Evolutionary conservation across 53 echinoderm and acorn worm genomes (phyloP).

Genomic region (Apostichopus leukothele): DNA sequence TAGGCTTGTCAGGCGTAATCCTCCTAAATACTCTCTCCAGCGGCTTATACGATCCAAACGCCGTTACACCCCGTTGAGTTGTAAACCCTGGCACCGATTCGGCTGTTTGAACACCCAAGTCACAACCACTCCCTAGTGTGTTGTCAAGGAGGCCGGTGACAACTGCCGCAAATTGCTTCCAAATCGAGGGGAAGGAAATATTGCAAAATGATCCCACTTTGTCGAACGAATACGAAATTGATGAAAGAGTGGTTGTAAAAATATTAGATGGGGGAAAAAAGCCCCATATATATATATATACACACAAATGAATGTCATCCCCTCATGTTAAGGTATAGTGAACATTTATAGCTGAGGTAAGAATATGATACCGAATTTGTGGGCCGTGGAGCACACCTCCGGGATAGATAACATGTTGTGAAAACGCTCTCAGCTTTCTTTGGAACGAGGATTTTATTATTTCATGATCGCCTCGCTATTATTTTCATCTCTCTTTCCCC

Average conservation of each 20-base stretch:
- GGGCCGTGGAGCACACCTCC: slow-evolving; percentile 26
- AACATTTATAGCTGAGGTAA: slow-evolving; percentile 17
- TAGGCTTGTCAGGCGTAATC: slow-evolving; percentile 39
- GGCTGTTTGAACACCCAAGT: slow-evolving; percentile 42
- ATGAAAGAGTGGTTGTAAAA: slow-evolving; percentile 40
- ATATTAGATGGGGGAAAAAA: too few species aligned
- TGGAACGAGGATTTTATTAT: neutral
- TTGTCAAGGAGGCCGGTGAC: slow-evolving; percentile 40
- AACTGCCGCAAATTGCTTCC: slow-evolving; percentile 31
- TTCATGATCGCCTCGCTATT: slow-evolving; percentile 19
- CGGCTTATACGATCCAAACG: slow-evolving; percentile 27
- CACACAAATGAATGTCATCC: slow-evolving; percentile 31
- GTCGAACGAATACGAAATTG: slow-evolving; percentile 39
- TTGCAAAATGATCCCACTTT: slow-evolving; percentile 21
- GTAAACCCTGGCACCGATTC: slow-evolving; percentile 46
- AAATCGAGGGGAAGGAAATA: slow-evolving; percentile 10
- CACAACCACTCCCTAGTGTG: slow-evolving; percentile 40
- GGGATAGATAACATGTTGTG: slow-evolving; percentile 31
- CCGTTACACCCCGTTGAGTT: slow-evolving; percentile 45
- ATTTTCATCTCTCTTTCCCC: neutral
- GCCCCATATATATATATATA: neutral
- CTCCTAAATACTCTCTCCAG: slow-evolving; percentile 32
- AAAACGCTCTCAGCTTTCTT: slow-evolving; percentile 21
- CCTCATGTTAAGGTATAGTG: slow-evolving; percentile 37
- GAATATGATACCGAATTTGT: slow-evolving; percentile 33